These are phyloP conservation scores for Syrista parreyssii DNA, from an alignment of 2,888 invertebrate species.

Conservation along the genomic window DNA sequence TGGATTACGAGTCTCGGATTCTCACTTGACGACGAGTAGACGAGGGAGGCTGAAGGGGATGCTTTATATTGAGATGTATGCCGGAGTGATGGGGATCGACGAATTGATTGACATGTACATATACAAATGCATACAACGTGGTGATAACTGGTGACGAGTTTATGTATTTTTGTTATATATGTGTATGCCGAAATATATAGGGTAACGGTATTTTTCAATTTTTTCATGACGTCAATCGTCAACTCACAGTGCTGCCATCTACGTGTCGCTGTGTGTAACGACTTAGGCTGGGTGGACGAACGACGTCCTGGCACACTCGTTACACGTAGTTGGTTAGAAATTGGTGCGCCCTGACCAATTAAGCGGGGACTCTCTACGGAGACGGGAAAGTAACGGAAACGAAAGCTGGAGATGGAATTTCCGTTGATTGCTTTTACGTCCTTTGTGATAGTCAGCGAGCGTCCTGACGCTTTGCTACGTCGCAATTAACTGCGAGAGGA, in stretches of 20 bases:
- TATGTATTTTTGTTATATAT: background rate
- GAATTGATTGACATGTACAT: no score
- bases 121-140: no score
- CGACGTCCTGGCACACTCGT: constrained; percentile 21
- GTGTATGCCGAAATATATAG: background rate
- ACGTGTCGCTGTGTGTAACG: background rate
- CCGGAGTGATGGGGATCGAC: background rate
- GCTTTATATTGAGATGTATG: background rate
- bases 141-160: background rate
- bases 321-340: constrained; percentile 30
- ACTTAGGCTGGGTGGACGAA: background rate
- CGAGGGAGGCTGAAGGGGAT: background rate
- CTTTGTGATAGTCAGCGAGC: background rate
- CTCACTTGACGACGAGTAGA: background rate
- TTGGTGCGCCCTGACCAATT: constrained; percentile 35
- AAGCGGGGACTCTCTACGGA: constrained; percentile 23
- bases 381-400: constrained; percentile 8
- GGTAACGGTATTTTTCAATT: background rate
- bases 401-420: constrained; percentile 26
- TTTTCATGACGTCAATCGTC: background rate
- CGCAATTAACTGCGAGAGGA: background rate
- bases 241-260: background rate
- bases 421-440: constrained; percentile 25
- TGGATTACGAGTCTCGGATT: background rate
- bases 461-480: background rate